These are phyloP conservation scores for Rafetus swinhoei DNA, from an alignment of 2,113 vertebrate genomes.

Conservation along the genomic window DNA sequence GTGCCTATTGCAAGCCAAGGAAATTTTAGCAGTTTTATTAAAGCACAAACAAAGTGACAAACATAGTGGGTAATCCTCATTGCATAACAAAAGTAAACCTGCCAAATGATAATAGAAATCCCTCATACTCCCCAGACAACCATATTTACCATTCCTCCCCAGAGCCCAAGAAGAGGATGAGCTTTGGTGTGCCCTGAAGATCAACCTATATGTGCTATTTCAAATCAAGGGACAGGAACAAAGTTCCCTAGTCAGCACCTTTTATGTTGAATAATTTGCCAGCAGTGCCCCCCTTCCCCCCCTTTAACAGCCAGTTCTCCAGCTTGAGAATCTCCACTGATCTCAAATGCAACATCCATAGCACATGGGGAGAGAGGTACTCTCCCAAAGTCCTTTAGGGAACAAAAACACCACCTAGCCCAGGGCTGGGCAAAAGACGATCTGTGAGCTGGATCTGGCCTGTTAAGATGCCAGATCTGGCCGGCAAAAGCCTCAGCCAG, in stretches of 20 bases:
- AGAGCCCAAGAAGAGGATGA: constrained; percentile 14
- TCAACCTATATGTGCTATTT: neutral
- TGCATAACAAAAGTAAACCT: neutral
- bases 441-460: too few relatives aligned
- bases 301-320: neutral
- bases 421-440: too few relatives aligned
- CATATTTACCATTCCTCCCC: neutral
- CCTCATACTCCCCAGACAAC: neutral
- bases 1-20: constrained; percentile 5
- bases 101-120: neutral
- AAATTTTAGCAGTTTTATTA: neutral
- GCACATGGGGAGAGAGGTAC: neutral
- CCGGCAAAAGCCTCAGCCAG: too few relatives aligned
- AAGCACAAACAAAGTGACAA: constrained; percentile 24
- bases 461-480: too few relatives aligned
- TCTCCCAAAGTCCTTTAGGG: neutral
- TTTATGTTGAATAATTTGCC: neutral
- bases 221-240: neutral
- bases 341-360: neutral
- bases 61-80: neutral
- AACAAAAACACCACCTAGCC: neutral
- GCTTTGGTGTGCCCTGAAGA: neutral
- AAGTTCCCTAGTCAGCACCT: too few relatives aligned
- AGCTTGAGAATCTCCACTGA: neutral
- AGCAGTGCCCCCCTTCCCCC: neutral